A percentile compares a stretch with the other conserved stretches of the same genome.
Conservation (phyloP, 2,797 vertebrate species). For the Neostethus bicornis region DNA sequence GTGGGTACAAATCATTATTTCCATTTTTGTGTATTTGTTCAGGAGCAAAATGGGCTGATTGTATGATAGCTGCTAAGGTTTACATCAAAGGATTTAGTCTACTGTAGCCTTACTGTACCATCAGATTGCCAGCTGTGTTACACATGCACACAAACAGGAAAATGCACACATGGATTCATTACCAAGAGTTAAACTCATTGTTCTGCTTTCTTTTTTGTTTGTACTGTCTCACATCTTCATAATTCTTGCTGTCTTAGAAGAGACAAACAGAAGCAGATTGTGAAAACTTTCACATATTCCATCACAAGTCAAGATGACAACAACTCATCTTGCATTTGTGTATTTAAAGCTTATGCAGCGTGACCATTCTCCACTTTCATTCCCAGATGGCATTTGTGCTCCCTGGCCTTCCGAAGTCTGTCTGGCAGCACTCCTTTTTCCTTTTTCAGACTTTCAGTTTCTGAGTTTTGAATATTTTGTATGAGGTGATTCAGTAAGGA, state of each 20-base stretch:
- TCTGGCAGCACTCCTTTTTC: slow-evolving; percentile 74
- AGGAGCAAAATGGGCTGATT: slow-evolving; percentile 30
- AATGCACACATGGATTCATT: slow-evolving; percentile 42
- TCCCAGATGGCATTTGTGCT: slow-evolving; percentile 61
- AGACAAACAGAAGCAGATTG: slow-evolving; percentile 33
- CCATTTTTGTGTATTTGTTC: slow-evolving; percentile 40
- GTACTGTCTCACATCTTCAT: slow-evolving; percentile 22
- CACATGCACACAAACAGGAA: slow-evolving; percentile 33
- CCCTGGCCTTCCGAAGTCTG: slow-evolving; percentile 58
- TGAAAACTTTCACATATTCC: slow-evolving; percentile 45
- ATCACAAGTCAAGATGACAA: slow-evolving; percentile 25
- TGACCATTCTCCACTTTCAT: slow-evolving; percentile 59
- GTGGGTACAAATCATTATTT: slow-evolving; percentile 26
- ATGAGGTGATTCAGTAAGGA: slow-evolving; percentile 69
- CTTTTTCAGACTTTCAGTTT: slow-evolving; percentile 77
- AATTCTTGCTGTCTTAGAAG: slow-evolving; percentile 36
- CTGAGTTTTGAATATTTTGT: slow-evolving; percentile 70
- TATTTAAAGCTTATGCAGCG: slow-evolving; percentile 40
- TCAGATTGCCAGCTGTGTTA: slow-evolving; percentile 67
- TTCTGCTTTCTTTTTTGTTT: slow-evolving; percentile 47
- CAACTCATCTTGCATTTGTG: slow-evolving; percentile 49
- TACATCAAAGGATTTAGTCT: slow-evolving; percentile 60
- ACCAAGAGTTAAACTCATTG: slow-evolving; percentile 27
- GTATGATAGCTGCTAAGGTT: slow-evolving; percentile 48
- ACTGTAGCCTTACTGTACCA: slow-evolving; percentile 77